A percentile compares a stretch with the other conserved stretches of the same genome.
Evolutionary conservation across 2,888 invertebrate genomes (phyloP).

Genomic region (Alentia gelatinosa): DNA sequence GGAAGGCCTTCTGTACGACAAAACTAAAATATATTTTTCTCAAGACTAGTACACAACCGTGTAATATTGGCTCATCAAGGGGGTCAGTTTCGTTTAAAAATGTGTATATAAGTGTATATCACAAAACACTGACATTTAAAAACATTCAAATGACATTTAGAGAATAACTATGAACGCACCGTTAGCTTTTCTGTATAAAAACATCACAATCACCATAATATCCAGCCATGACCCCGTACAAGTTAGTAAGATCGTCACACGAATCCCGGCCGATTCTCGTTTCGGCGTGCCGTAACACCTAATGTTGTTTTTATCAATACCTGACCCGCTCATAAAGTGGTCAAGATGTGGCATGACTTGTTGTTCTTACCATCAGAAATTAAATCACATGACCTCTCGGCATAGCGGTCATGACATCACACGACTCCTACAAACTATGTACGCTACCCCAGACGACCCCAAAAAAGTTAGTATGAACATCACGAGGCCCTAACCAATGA

Average conservation of each 20-base stretch:
- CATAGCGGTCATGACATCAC: too few species aligned
- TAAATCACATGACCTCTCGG: too few species aligned
- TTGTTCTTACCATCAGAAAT: not conserved
- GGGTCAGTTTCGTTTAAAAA: not conserved
- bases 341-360: not conserved
- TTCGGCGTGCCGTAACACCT: not conserved
- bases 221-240: not conserved
- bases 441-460: too few species aligned
- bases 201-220: not conserved
- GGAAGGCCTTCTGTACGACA: too few species aligned
- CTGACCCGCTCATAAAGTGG: not conserved
- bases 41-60: too few species aligned
- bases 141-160: not conserved
- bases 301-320: not conserved
- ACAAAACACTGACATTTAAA: not conserved
- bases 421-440: too few species aligned
- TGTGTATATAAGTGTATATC: not conserved
- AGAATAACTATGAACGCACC: not conserved
- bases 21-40: too few species aligned
- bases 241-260: not conserved
- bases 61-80: too few species aligned
- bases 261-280: not conserved
- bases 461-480: too few species aligned
- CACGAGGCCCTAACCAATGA: too few species aligned
- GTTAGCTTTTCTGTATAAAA: not conserved